Evolutionary conservation across 2,113 vertebrate genomes (phyloP), one percentile per base, ranked within the genome.

Genomic region (Puffinus mauretanicus): DNA sequence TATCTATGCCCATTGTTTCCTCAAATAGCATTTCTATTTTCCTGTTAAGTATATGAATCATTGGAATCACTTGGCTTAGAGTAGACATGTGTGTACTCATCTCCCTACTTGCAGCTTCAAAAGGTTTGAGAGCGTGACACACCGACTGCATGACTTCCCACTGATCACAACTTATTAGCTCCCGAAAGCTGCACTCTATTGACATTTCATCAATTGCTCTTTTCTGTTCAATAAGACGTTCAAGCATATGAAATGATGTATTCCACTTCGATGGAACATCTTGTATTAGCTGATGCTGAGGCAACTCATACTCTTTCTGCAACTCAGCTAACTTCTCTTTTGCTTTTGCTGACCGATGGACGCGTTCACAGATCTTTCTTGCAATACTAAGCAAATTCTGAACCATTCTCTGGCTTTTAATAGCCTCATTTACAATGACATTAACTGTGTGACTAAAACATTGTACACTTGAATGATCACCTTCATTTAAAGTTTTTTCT

Each of bases 141-240:
- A 99, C 98, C 0, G 99, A 99, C 98, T 98, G 98, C 98, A 99
- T 99, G 73, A 99, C 99, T 91, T 99, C 99, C 99, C 99, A 99
- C 98, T 99, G 99, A 95, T 99, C 99, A n/a, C 99, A 99, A 34
- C 99, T 99, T 97, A 99, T 99, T 21, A 99, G 98, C 96, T 99
- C 99, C 95, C 99, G 98, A 97, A 99, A 99, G 97, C 98, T 99
- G 89, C 99, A 99, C 98, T 99, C 99, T 10, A 99, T 97, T 3
- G 99, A 99, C 98, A 99, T 97, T 93, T 99, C 99, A 47, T 99
- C 99, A 46, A 99, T 98, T 26, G 99, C 99, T 96, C 98, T 98
- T 96, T 99, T 99, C 98, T 99, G 99, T 91, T 99, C 99, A 2
- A 99, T 98, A 88, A 99, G 98, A 72, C 99, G 98, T 92, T 99